phyloP scores from a whole-genome alignment of 1,140 invertebrate genomes.

The Dendroctonus valens region DNA sequence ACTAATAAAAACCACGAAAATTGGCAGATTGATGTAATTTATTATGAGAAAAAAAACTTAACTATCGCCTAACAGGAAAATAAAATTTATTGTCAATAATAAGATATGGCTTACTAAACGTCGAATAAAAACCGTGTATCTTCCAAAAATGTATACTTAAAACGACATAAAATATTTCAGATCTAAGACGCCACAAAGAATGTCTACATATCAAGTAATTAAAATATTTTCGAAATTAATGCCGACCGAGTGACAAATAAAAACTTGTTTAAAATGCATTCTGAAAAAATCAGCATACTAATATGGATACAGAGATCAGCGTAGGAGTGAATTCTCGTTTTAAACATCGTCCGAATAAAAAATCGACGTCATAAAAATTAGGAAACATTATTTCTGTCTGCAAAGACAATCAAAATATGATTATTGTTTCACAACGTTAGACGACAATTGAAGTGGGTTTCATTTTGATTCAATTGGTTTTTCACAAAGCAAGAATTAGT shows the following conservation, averaged over 20 bases:
- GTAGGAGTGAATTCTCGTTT: constrained; percentile 18
- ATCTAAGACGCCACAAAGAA: constrained; percentile 13
- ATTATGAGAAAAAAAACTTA: constrained; percentile 5
- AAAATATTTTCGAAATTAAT: constrained; percentile 27
- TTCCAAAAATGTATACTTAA: constrained; percentile 9
- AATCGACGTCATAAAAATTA: constrained; percentile 18
- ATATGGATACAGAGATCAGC: constrained; percentile 16
- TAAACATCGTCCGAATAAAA: constrained; percentile 6
- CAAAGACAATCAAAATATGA: constrained; percentile 9
- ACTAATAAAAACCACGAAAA: neutral
- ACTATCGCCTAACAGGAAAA: neutral
- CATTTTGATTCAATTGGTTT: too few species aligned
- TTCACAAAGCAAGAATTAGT: too few species aligned
- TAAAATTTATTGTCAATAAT: constrained; percentile 14
- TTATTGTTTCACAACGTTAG: constrained; percentile 13
- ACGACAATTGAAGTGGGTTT: neutral
- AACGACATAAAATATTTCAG: constrained; percentile 12
- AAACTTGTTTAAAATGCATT: constrained; percentile 22
- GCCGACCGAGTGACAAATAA: constrained; percentile 20
- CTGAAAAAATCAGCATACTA: constrained; percentile 22
- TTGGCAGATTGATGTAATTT: neutral
- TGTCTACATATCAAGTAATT: constrained; percentile 21
- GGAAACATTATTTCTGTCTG: constrained; percentile 9
- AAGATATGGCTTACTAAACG: constrained; percentile 8
- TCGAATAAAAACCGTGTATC: constrained; percentile 15